phyloP scores from a whole-genome alignment of 2,113 vertebrate species.

The Gymnorhina tibicen region DNA sequence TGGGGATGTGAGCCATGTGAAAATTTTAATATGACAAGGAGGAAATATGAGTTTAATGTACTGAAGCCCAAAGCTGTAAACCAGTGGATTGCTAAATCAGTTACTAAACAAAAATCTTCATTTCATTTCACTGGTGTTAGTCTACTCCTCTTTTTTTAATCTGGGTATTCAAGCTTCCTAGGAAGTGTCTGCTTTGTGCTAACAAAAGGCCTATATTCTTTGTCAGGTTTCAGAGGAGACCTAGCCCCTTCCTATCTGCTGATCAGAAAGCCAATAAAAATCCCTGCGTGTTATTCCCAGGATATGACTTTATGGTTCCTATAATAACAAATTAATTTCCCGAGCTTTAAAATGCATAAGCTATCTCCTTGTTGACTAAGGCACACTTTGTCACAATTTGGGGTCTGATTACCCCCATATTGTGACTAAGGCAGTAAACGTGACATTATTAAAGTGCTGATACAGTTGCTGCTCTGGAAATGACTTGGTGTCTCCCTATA shows the following conservation, averaged over 20 bases:
- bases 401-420: background rate
- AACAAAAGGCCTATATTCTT: background rate
- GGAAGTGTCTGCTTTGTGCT: background rate
- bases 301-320: background rate
- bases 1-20: background rate
- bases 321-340: background rate
- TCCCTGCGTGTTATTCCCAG: background rate
- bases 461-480: background rate
- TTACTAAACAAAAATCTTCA: conserved; percentile 33
- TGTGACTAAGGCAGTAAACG: background rate
- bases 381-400: background rate
- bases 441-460: background rate
- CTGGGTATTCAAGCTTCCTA: background rate
- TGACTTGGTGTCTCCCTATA: background rate
- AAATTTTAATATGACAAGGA: conserved; percentile 38
- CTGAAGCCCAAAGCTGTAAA: conserved; percentile 27
- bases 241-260: background rate
- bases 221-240: conserved; percentile 12
- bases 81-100: background rate
- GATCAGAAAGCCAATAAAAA: conserved; percentile 38
- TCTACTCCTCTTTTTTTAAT: background rate
- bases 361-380: background rate
- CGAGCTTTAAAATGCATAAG: background rate
- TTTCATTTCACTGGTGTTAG: conserved; percentile 1
- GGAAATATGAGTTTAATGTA: conserved; percentile 52